These are phyloP conservation scores for Capitulum mitella DNA, from an alignment of 2,888 invertebrate species.

Conservation along the genomic window DNA sequence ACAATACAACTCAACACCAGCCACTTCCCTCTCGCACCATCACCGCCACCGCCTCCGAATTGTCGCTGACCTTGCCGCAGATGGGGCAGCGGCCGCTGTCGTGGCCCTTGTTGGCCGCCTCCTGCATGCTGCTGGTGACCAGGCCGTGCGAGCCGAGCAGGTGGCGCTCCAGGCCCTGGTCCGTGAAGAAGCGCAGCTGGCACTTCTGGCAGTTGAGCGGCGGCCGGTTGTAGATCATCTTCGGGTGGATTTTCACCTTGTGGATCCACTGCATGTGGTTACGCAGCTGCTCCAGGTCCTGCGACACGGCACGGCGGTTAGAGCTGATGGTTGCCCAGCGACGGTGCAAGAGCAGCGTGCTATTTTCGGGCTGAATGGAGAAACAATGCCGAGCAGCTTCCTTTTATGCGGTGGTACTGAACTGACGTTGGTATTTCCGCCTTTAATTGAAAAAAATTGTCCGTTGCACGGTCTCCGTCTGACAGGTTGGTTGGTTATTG, in stretches of 20 bases:
- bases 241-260: constrained; percentile 91
- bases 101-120: constrained; percentile 88
- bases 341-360: too few species aligned
- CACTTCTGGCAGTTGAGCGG: constrained; percentile 94
- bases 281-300: constrained; percentile 81
- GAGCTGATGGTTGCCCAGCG: too few species aligned
- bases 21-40: background rate
- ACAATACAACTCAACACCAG: too few species aligned
- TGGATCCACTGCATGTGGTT: constrained; percentile 98
- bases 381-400: too few species aligned
- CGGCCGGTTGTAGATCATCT: constrained; percentile 90
- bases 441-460: too few species aligned
- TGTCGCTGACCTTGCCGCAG: constrained; percentile 71
- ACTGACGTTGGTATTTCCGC: too few species aligned
- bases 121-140: constrained; percentile 92
- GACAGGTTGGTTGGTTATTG: too few species aligned
- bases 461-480: too few species aligned
- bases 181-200: constrained; percentile 82
- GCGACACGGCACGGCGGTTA: too few species aligned
- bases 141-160: constrained; percentile 87
- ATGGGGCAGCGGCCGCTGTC: constrained; percentile 91
- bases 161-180: constrained; percentile 92
- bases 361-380: too few species aligned
- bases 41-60: too few species aligned
- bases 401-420: too few species aligned